Base-by-base conservation (phyloP, 37 sponge, comb jelly and placozoan species). In the Lycopodina hypogea region DNA sequence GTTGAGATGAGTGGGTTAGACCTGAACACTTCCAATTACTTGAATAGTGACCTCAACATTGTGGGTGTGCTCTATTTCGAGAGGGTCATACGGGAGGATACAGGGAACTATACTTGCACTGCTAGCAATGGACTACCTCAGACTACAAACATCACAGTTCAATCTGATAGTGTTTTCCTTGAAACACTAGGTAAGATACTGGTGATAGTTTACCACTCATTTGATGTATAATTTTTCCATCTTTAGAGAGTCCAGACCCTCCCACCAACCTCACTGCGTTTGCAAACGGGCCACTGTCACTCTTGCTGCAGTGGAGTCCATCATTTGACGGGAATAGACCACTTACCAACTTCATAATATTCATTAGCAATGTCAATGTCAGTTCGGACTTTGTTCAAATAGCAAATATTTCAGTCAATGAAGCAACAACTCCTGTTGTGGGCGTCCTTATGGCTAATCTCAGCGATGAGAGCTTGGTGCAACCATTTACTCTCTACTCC, bases 31-130 rank as follows among this genome's bases (percentile, higher is more conserved):
- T n/a, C 63, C 42, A 61, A 21, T 28, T 18, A 14, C 38, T 69
- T 58, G 23, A 26, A 30, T 2, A 50, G 55, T 2, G 79, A 79
- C 71, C 82, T 86, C 56, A 79, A 74, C 18, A 50, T 74, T 23
- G 83, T 82, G 41, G 74, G 83, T 52, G 57, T 61, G 30, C 58
- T 90, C 62, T 68, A 22, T 17, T 77, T 90, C 24, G 35, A 63
- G 26, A 17, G 53, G 11, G 32, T 83, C 18, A 56, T 58, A 69
- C 72, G 91, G 50, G 68, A 68, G 52, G 91, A 86, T 77, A 90
- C 91, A 50, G 91, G 45, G 23, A 83, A 75, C 42, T 90, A 90
- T 74, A 79, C 87, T 19, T 90, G 91, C 78, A 69, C 52, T 22
- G 87, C 75, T 19, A 69, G 17, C 29, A 81, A 86, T 45, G 51